Conservation (phyloP, 2,113 vertebrate genomes). For the Bos taurus region ARS-UCD2.0 NC_037339.1:61822001-61822500, state of each 20-base stretch:
- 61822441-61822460: background rate
- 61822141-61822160: background rate
- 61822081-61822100: background rate
- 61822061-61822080: accelerated
- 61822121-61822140: background rate
- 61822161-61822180: background rate
- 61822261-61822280: background rate
- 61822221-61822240: background rate
- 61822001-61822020: background rate
- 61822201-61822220: background rate
- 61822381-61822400: background rate
- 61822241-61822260: background rate
- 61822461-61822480: background rate
- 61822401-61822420: background rate
- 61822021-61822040: background rate
- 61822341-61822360: background rate
- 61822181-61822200: background rate
- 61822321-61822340: background rate
- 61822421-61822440: background rate
- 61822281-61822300: background rate
- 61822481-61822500: accelerated
- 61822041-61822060: background rate
- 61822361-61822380: background rate
- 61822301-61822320: background rate
- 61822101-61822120: background rate